Conservation (phyloP, 2,888 invertebrate genomes). For the Troilus luridus region DNA sequence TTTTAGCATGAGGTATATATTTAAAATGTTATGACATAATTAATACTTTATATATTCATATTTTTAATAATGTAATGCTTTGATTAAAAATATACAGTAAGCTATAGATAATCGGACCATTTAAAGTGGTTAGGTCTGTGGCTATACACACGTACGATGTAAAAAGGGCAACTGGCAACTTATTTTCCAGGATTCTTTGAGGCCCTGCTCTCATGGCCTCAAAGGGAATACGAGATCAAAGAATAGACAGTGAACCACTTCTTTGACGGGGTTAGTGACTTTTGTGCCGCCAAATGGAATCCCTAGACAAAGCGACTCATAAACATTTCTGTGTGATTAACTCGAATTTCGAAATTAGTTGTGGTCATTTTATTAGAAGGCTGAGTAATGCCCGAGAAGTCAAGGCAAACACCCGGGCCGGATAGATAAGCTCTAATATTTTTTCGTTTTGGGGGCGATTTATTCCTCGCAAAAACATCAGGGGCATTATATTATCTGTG, state of each 20-base stretch:
- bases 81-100: no score
- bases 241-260: background rate
- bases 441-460: background rate
- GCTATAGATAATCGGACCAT: no score
- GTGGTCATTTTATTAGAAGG: background rate
- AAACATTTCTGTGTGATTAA: background rate
- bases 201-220: background rate
- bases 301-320: constrained; percentile 14
- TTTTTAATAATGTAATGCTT: no score
- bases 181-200: background rate
- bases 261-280: background rate
- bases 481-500: background rate
- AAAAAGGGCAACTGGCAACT: background rate
- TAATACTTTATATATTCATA: no score
- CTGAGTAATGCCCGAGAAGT: background rate
- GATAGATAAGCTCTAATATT: background rate
- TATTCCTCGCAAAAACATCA: background rate
- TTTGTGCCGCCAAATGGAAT: background rate
- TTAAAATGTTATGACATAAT: no score
- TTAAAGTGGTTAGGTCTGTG: background rate
- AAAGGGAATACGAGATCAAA: constrained; percentile 19
- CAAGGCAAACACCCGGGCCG: background rate
- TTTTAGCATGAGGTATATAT: no score
- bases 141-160: background rate
- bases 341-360: background rate